Percentiles rank a stretch among this genome's conserved stretches.
Evolutionary conservation across 2,113 vertebrate genomes (phyloP).

Genomic region (Rostratula benghalensis): DNA sequence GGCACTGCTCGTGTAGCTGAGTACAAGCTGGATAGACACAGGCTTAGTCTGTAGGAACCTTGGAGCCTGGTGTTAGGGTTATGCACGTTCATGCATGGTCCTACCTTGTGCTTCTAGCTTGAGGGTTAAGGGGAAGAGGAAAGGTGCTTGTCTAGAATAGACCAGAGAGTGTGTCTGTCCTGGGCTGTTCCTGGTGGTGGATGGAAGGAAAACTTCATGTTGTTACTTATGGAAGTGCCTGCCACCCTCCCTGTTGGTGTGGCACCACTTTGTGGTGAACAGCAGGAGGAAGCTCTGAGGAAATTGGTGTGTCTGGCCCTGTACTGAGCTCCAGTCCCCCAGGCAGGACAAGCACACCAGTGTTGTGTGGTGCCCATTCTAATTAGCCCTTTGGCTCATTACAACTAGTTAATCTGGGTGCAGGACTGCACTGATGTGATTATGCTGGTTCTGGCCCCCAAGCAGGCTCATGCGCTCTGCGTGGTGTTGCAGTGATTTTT

Average conservation of each 20-base stretch:
- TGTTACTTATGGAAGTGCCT: not conserved
- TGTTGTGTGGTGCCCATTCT: not conserved
- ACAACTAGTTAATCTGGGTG: not conserved
- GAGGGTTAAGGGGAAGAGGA: not conserved
- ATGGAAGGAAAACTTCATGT: not conserved
- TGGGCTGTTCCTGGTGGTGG: not conserved
- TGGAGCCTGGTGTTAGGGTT: not conserved
- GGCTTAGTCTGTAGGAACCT: not conserved
- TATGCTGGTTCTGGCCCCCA: not conserved
- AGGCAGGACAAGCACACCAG: not conserved
- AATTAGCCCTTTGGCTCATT: not conserved
- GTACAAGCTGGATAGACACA: not conserved
- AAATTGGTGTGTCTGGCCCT: not conserved
- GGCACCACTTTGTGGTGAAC: fast-evolving
- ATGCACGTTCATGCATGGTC: fast-evolving
- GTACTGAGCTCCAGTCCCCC: not conserved
- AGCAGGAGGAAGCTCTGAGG: not conserved
- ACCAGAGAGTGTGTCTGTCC: not conserved
- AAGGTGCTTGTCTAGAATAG: not conserved
- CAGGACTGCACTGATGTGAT: not conserved
- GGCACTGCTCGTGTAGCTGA: not conserved
- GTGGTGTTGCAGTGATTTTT: fast-evolving
- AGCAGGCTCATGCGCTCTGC: not conserved
- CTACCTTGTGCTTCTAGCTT: not conserved
- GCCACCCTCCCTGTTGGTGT: not conserved